Conservation (phyloP, 2,888 invertebrate genomes). For the Ommatoiulus sabulosus region DNA sequence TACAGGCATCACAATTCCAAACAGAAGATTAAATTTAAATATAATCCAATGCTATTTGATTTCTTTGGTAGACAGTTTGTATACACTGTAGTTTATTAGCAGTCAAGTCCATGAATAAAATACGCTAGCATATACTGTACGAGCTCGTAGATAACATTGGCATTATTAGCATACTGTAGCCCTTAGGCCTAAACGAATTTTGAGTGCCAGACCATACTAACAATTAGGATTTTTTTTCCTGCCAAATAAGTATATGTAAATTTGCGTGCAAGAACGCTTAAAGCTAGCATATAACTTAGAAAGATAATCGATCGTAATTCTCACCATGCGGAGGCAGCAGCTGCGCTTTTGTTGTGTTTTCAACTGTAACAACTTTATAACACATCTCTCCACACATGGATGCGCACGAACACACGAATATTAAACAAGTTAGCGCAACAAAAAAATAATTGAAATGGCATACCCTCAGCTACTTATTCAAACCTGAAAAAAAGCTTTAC, state of each 20-base stretch:
- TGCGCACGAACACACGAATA: conserved; percentile 43
- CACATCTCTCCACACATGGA: conserved; percentile 19
- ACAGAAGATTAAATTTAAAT: no score
- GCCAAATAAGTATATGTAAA: conserved; percentile 20
- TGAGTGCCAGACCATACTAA: background rate
- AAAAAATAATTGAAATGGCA: background rate
- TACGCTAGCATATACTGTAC: no score
- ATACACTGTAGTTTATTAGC: no score
- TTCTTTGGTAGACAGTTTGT: no score
- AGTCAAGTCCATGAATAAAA: no score
- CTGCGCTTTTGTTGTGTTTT: conserved; percentile 36
- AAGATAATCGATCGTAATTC: conserved; percentile 29
- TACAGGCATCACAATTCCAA: no score
- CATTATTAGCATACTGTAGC: background rate
- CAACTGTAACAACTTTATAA: conserved; percentile 40
- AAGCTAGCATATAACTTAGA: background rate
- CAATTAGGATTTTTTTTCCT: background rate
- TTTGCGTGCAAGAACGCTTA: conserved; percentile 12
- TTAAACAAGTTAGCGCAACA: conserved; percentile 15
- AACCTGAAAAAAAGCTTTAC: background rate
- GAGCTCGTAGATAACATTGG: no score
- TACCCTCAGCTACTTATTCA: background rate
- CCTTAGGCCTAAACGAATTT: background rate
- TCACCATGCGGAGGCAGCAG: conserved; percentile 36
- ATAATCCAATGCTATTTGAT: no score